Base-by-base conservation (phyloP, 2,113 vertebrate genomes). In the Bujurquina vittata region DNA sequence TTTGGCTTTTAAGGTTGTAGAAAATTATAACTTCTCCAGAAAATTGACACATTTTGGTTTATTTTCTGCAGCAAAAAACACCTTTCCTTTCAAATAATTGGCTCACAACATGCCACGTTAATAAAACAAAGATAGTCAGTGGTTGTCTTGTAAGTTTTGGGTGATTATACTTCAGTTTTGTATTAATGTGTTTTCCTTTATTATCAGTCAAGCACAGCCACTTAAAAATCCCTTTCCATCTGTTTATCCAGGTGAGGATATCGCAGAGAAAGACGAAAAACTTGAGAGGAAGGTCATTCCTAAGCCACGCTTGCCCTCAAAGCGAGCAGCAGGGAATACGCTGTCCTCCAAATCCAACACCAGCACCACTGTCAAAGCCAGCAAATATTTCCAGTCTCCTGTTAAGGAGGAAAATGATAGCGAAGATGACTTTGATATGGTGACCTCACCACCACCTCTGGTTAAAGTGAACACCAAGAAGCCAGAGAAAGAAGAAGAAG, bases 361-460 rank as follows among this genome's bases (percentile, higher is more conserved):
- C 11, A 37, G 69, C 29, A 18, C 77, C 14, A 56, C 60, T 56
- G 79, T 58, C 63, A 90, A 80, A 60, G 92, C 85, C 69, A 96
- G 95, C 79, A 94, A 94, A 88, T 95, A 96, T 88, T 95, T 95
- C 84, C 59, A 67, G 23, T 83, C 89, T 14, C 35, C 80, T 4
- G 58, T 87, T 31, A 93, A 89, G 62, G 82, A 88, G 49, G 86
- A 86, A 6, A 0, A 3, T 2, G 83, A 88, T 54, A 79, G 86
- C 11, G 88, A 87, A 8, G 87, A 93, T 1, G 84, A 92, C 23
- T 87, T 84, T 80, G 83, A 94, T 56, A 86, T 84, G 74, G 67
- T 40, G 33, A 88, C 74, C 23, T 81, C 62, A 22, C 40, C 62
- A 20, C 4, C 80, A 12, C 65, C 31, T 54, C 7, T 3, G 10